Percentiles rank a stretch among this genome's conserved stretches.
These are phyloP conservation scores for Staurois parvus DNA, from an alignment of 2,797 vertebrate species.

Conservation along the genomic window DNA sequence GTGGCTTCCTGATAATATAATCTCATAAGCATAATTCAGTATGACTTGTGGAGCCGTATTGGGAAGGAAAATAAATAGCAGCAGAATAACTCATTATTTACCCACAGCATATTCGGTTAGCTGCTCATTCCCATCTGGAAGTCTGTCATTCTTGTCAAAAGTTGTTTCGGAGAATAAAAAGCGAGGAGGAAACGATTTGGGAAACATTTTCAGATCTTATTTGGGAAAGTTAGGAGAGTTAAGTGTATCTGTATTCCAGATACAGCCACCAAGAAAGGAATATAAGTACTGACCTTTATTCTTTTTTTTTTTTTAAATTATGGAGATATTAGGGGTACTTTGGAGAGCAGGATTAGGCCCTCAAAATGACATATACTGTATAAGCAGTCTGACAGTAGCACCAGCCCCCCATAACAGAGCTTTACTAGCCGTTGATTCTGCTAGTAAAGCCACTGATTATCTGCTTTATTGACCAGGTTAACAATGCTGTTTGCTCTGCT, in stretches of 20 bases:
- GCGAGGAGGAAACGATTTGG: not conserved
- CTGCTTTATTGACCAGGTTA: no score
- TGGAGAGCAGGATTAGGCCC: no score
- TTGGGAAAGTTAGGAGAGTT: not conserved
- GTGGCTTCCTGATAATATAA: slow-evolving; percentile 58
- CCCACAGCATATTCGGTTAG: slow-evolving; percentile 14
- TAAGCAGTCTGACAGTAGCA: no score
- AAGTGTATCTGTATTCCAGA: not conserved
- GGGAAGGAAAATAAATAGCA: slow-evolving; percentile 25
- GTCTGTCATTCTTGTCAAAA: slow-evolving; percentile 11
- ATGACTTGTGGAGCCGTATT: slow-evolving; percentile 43
- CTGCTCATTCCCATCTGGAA: slow-evolving; percentile 6
- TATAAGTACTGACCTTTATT: no score
- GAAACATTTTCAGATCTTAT: not conserved
- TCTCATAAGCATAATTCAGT: slow-evolving; percentile 48
- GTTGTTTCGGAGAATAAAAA: not conserved
- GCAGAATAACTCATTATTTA: slow-evolving; percentile 20
- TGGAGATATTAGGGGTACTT: no score
- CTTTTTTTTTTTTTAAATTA: no score
- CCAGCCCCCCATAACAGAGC: no score
- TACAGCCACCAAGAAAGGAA: not conserved
- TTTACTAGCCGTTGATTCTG: no score
- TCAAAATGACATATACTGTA: no score
- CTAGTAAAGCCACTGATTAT: no score
- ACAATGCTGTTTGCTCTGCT: no score